These are phyloP conservation scores for Spodoptera frugiperda DNA, from an alignment of 1,140 invertebrate species.

Conservation along the genomic window DNA sequence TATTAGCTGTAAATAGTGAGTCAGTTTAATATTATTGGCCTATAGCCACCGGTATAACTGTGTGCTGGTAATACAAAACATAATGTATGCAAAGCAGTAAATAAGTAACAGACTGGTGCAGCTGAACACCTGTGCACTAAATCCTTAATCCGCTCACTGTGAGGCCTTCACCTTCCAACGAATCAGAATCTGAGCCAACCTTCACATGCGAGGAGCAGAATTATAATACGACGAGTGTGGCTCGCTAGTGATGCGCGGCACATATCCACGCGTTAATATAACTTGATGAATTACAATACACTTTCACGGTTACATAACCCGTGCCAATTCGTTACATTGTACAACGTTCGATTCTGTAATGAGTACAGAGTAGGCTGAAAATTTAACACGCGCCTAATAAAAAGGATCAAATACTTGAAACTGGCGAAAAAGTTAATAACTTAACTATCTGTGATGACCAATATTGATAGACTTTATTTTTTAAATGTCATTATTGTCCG, in stretches of 20 bases:
- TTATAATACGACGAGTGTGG: constrained; percentile 54
- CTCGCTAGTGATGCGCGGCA: constrained; percentile 64
- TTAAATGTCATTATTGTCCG: too few relatives aligned
- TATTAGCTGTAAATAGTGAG: too few relatives aligned
- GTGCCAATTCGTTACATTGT: constrained; percentile 49
- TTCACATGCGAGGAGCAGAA: constrained; percentile 36
- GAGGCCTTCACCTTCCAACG: constrained; percentile 29
- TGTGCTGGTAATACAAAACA: constrained; percentile 7
- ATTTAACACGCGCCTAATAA: background rate
- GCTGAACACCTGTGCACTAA: constrained; percentile 18
- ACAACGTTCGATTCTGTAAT: constrained; percentile 27
- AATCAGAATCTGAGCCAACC: constrained; percentile 25
- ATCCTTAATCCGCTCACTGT: constrained; percentile 20
- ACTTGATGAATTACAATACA: constrained; percentile 78
- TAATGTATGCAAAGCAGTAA: constrained; percentile 2
- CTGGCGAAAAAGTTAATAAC: too few relatives aligned
- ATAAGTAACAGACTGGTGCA: background rate
- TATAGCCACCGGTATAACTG: background rate
- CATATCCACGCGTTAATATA: constrained; percentile 59
- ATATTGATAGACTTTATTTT: too few relatives aligned
- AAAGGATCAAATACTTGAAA: too few relatives aligned
- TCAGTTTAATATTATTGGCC: too few relatives aligned
- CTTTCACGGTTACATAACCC: constrained; percentile 76
- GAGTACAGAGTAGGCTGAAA: background rate
- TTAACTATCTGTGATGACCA: too few relatives aligned